Base-by-base conservation (phyloP, 2,888 invertebrate species). In the Drosophila koepferae region DNA sequence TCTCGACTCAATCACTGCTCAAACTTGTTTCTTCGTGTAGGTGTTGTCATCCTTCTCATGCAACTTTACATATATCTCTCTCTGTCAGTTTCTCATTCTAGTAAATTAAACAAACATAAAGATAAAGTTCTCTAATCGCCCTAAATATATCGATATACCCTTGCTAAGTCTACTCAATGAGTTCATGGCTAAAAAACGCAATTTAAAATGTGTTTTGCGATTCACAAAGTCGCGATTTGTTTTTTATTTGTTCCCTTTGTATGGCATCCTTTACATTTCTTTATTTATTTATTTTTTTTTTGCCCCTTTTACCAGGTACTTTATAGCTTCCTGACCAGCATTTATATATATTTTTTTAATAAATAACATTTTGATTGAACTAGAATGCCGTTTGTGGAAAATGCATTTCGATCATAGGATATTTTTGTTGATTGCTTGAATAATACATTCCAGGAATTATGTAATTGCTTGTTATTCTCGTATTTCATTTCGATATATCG, bases 181-280 rank as follows among this genome's bases (percentile, higher is more conserved):
- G 7, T 2, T 12, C n/a, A 40, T 34, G 34, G 23, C 40, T n/a
- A n/a, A 54, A 65, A 71, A 61, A 46, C 58, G 66, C 72, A 74
- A 56, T 69, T 70, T 60, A 41, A 54, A 18, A 56, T 44, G 31
- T 68, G 67, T 67, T 63, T 68, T 67, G 62, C 55, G 46, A 63
- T 40, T 41, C 40, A 31, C 58, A 58, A 36, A 46, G 66, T 49
- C 44, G 44, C 41, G 16, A 34, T 23, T 34, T 48, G n/a, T 63
- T 63, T 31, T 34, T 18, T 23, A 23, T 40, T 48, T 59, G 23
- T n/a, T 59, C 5, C 4, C 8, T 20, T 59, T 59, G 48, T 28
- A 38, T 44, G 63, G 36, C 12, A 16, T 36, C 43, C 44, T n/a
- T n/a, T 38, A 31, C 44, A 20, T 62, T 20, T 16, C 0, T 31